Percentiles rank a stretch among this genome's conserved stretches.
Evolutionary conservation across 1,140 invertebrate genomes (phyloP).

Genomic region (Drosophila lowei): DNA sequence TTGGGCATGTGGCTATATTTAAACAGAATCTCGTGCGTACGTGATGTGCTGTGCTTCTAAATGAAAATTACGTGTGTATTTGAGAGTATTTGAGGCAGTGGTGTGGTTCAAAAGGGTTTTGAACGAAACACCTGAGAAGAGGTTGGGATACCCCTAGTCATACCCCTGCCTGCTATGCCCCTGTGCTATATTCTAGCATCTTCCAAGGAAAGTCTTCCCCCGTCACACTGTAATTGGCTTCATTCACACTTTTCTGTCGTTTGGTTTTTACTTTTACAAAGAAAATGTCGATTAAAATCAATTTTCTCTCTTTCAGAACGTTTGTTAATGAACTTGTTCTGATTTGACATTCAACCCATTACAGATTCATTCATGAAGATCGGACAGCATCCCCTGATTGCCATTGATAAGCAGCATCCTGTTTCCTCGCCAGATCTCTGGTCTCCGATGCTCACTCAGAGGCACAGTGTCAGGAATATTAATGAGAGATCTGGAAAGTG

Average conservation of each 20-base stretch:
- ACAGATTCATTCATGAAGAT: slow-evolving; percentile 50
- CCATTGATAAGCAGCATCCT: slow-evolving; percentile 76
- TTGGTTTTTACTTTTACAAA: slow-evolving; percentile 35
- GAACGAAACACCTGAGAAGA: neutral
- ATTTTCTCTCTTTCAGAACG: slow-evolving; percentile 16
- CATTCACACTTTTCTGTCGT: slow-evolving; percentile 67
- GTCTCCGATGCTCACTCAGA: slow-evolving; percentile 23
- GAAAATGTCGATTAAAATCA: slow-evolving; percentile 72
- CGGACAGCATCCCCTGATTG: slow-evolving; percentile 48
- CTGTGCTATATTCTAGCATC: slow-evolving; percentile 10
- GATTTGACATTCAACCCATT: slow-evolving; percentile 37
- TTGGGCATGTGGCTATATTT: slow-evolving; percentile 71
- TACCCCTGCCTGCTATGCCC: neutral
- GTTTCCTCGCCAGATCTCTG: slow-evolving; percentile 55
- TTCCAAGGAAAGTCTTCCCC: slow-evolving; percentile 54
- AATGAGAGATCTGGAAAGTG: slow-evolving; percentile 46
- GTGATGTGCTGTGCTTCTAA: slow-evolving; percentile 45
- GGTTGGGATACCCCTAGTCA: neutral
- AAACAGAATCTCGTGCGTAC: slow-evolving; percentile 81
- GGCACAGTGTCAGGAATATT: slow-evolving; percentile 34
- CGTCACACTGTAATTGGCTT: slow-evolving; percentile 56
- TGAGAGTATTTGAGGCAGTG: slow-evolving; percentile 24
- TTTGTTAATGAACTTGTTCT: slow-evolving; percentile 70
- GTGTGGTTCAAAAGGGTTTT: neutral
- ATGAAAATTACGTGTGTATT: slow-evolving; percentile 40